These are phyloP conservation scores for Glaucidium brasilianum DNA, from an alignment of 2,113 vertebrate genomes.

Conservation along the genomic window DNA sequence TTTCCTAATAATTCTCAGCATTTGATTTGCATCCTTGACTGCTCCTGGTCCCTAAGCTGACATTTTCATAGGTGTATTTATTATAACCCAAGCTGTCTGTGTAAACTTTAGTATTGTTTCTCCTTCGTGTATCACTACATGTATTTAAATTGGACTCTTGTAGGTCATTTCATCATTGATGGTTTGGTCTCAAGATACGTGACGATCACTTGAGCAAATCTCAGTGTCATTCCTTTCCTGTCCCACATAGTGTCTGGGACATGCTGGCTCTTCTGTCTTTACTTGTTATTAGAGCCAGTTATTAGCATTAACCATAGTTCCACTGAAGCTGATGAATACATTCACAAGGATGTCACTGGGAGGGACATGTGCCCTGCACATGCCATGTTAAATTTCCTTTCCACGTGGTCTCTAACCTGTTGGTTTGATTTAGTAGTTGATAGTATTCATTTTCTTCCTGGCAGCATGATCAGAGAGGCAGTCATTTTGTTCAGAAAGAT, in stretches of 20 bases:
- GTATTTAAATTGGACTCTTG: neutral
- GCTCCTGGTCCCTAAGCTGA: neutral
- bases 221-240: neutral
- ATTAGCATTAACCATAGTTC: neutral
- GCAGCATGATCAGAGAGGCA: neutral
- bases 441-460: neutral
- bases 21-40: neutral
- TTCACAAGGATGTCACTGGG: neutral
- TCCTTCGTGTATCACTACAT: neutral
- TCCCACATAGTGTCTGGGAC: neutral
- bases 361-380: neutral
- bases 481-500: neutral
- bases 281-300: neutral
- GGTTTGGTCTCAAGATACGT: neutral
- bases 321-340: neutral
- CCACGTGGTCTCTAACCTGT: neutral
- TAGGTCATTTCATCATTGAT: accelerated
- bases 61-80: neutral
- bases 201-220: neutral
- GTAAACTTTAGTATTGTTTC: neutral
- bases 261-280: neutral
- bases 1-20: neutral
- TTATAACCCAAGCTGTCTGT: neutral
- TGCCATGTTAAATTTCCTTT: neutral
- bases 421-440: neutral